These are phyloP conservation scores for Panagrolaimus sp. DNA, from an alignment of 1,140 invertebrate genomes.

Conservation along the genomic window DNA sequence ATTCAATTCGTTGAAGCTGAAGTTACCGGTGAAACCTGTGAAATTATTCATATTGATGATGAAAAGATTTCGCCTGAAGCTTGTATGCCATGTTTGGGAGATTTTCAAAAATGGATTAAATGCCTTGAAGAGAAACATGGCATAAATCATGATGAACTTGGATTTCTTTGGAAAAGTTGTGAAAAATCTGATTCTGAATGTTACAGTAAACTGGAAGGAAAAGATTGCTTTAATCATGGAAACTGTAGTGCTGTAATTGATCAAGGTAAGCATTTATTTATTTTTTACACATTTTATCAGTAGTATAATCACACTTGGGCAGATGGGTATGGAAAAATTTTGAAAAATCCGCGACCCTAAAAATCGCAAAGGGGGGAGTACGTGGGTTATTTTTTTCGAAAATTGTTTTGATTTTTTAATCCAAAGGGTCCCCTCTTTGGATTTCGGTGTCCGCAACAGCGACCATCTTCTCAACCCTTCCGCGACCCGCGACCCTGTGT, in stretches of 20 bases:
- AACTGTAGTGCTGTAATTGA: slow-evolving; percentile 11
- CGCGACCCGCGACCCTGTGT: too few species aligned
- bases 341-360: too few species aligned
- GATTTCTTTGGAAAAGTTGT: background rate
- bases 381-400: too few species aligned
- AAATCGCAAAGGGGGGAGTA: too few species aligned
- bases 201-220: background rate
- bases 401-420: too few species aligned
- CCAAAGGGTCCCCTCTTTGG: too few species aligned
- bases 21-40: background rate
- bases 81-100: background rate
- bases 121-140: background rate
- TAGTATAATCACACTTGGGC: too few species aligned
- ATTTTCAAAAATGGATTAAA: background rate
- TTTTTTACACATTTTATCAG: too few species aligned
- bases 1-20: too few species aligned
- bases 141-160: background rate
- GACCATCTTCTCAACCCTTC: too few species aligned
- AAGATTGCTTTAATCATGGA: slow-evolving; percentile 23
- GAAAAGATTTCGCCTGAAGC: background rate
- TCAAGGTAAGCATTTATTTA: slow-evolving; percentile 19
- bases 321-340: too few species aligned
- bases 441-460: too few species aligned
- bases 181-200: slow-evolving; percentile 2
- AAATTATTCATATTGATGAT: background rate